Conservation (phyloP, 2,888 invertebrate genomes). For the Himalopsyche kuldschensis region DNA sequence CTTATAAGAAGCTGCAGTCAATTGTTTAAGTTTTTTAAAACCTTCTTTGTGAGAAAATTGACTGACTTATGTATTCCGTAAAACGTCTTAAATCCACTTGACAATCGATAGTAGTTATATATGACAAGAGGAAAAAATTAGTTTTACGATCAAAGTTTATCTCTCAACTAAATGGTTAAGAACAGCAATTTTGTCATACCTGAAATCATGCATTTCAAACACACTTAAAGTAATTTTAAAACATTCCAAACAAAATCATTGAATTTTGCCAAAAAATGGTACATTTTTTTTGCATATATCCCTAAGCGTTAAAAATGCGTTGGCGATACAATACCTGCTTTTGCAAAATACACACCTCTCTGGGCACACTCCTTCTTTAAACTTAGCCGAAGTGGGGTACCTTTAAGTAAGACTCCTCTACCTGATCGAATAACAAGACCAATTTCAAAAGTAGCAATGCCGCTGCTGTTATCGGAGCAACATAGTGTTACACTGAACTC, state of each 20-base stretch:
- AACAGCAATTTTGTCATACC: too few relatives aligned
- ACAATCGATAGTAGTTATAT: too few relatives aligned
- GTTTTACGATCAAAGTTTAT: too few relatives aligned
- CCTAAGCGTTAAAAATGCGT: conserved; percentile 62
- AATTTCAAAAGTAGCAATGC: conserved; percentile 84
- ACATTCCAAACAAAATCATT: neutral
- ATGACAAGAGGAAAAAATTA: too few relatives aligned
- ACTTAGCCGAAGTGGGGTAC: conserved; percentile 83
- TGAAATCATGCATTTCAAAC: too few relatives aligned
- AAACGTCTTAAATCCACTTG: too few relatives aligned
- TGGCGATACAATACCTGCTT: conserved; percentile 64
- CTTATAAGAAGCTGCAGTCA: too few relatives aligned
- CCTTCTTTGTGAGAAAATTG: too few relatives aligned
- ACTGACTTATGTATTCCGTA: too few relatives aligned
- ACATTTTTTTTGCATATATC: conserved; percentile 43
- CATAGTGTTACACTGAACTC: conserved; percentile 88
- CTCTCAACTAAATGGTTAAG: too few relatives aligned
- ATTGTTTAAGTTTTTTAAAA: too few relatives aligned
- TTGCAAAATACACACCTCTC: conserved; percentile 80
- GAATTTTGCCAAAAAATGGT: neutral
- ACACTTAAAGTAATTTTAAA: neutral
- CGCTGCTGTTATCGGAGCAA: conserved; percentile 85
- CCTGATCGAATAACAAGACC: conserved; percentile 82
- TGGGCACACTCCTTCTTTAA: conserved; percentile 92
- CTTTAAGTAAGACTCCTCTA: conserved; percentile 77